phyloP scores from a whole-genome alignment of 2,797 vertebrate genomes.

The Limnodromus scolopaceus region DNA sequence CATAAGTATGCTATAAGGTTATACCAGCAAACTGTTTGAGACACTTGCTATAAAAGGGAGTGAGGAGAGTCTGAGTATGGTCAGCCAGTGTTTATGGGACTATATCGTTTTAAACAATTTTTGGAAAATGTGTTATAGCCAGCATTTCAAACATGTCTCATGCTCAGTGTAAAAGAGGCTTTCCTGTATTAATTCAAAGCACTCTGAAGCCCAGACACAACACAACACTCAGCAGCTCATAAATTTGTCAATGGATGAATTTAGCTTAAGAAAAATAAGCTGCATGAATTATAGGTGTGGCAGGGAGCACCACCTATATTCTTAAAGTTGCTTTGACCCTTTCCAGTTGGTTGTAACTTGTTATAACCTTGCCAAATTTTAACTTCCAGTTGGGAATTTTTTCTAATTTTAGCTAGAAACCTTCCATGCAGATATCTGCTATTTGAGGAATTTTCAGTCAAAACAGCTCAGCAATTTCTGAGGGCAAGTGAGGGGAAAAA shows the following conservation, averaged over 20 bases:
- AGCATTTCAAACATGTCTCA: constrained; percentile 40
- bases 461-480: constrained; percentile 48
- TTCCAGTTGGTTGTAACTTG: constrained; percentile 26
- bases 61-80: not conserved
- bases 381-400: not conserved
- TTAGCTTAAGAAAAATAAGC: constrained; percentile 65
- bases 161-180: constrained; percentile 38
- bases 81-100: constrained; percentile 23
- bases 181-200: constrained; percentile 58
- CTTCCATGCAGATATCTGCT: constrained; percentile 39
- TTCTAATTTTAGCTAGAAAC: constrained; percentile 42
- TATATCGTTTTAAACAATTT: constrained; percentile 45
- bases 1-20: not conserved
- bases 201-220: constrained; percentile 60
- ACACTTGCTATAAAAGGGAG: not conserved
- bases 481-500: constrained; percentile 11
- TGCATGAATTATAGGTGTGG: constrained; percentile 56
- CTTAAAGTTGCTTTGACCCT: constrained; percentile 22
- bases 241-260: constrained; percentile 70
- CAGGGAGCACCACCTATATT: constrained; percentile 56
- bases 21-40: not conserved
- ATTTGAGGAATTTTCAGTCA: constrained; percentile 52
- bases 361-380: constrained; percentile 16
- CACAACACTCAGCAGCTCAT: constrained; percentile 65
- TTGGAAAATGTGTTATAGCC: constrained; percentile 16